Conservation (phyloP, 2,113 vertebrate species). For the Phoenicopterus ruber region DNA sequence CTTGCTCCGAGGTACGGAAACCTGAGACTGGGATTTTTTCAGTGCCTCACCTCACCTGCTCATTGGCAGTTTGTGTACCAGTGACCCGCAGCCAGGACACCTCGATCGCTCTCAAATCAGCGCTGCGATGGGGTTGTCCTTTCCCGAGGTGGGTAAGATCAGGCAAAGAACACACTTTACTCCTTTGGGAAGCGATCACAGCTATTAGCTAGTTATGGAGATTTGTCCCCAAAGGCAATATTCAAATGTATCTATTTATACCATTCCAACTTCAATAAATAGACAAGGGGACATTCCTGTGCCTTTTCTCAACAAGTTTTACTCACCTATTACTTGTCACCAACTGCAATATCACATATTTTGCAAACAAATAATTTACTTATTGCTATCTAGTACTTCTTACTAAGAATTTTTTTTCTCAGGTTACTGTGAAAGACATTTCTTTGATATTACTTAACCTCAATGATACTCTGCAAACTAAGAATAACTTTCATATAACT, state of each 20-base stretch:
- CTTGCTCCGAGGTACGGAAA: not conserved
- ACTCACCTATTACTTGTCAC: not conserved
- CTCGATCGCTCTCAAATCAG: fast-evolving
- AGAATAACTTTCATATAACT: not conserved
- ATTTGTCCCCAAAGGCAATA: not conserved
- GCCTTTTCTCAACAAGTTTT: not conserved
- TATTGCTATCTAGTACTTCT: not conserved
- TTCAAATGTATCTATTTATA: not conserved
- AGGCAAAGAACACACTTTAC: not conserved
- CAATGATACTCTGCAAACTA: not conserved
- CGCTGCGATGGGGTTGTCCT: fast-evolving
- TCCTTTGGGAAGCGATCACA: not conserved
- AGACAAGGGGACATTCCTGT: not conserved
- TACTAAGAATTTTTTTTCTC: not conserved
- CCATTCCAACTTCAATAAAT: not conserved
- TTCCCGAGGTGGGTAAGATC: not conserved
- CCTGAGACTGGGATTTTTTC: not conserved
- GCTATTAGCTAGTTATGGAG: not conserved
- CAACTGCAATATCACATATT: not conserved
- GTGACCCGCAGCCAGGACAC: not conserved
- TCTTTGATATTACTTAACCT: not conserved
- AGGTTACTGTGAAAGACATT: not conserved
- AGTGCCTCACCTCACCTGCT: not conserved
- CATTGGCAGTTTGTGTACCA: not conserved
- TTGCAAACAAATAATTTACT: not conserved